Evolutionary conservation across 2,797 vertebrate genomes (phyloP).

Genomic region (Epinephelus coioides): DNA sequence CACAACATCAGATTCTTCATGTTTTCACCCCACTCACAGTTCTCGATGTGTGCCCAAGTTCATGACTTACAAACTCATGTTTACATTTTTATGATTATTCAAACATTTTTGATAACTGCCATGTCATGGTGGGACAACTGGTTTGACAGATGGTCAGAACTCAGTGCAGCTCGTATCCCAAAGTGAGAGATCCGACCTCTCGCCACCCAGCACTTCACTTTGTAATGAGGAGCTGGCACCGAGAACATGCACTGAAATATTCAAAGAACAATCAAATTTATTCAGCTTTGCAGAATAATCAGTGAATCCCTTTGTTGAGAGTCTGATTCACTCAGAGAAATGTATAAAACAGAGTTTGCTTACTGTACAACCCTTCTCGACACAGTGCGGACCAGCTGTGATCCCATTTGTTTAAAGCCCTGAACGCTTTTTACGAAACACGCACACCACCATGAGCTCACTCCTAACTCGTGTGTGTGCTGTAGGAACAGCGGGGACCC

Average conservation of each 20-base stretch:
- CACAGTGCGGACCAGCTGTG: not conserved
- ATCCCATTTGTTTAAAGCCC: not conserved
- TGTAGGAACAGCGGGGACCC: constrained; percentile 94
- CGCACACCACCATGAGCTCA: not conserved
- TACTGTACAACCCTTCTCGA: not conserved
- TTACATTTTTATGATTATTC: not conserved
- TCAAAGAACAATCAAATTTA: not conserved
- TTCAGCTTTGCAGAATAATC: constrained; percentile 1
- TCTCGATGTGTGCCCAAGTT: not conserved
- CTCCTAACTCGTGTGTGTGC: constrained; percentile 34
- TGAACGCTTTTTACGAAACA: not conserved
- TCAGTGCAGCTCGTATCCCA: constrained; percentile 29
- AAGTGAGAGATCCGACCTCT: constrained; percentile 39
- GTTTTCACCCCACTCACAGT: too few relatives aligned
- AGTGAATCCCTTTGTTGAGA: not conserved
- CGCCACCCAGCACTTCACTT: constrained; percentile 20
- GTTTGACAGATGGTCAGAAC: constrained; percentile 42
- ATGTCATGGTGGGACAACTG: constrained; percentile 20
- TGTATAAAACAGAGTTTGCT: constrained; percentile 3
- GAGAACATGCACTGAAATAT: constrained; percentile 8
- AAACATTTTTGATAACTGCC: not conserved
- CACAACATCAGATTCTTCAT: not conserved
- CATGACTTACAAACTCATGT: not conserved
- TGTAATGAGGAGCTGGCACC: constrained; percentile 16
- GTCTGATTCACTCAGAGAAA: not conserved